Percentiles rank a stretch among this genome's conserved stretches.
These are phyloP conservation scores for Crotophaga sulcirostris DNA, from an alignment of 2,113 vertebrate species.

Conservation along the genomic window DNA sequence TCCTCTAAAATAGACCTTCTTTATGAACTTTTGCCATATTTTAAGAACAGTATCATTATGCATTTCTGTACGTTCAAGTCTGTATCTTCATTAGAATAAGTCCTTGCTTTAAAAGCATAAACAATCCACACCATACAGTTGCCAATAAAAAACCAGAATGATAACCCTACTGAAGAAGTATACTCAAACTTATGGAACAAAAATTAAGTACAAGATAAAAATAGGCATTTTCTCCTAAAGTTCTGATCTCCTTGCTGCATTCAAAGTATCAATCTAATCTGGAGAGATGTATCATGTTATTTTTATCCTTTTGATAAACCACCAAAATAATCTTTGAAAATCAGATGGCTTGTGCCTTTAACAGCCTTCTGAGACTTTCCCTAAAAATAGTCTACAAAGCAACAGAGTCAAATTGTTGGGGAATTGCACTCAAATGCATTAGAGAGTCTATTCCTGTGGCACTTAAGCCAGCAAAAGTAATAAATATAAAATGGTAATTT, in stretches of 20 bases:
- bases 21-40: neutral
- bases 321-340: slow-evolving; percentile 62
- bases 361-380: slow-evolving; percentile 36
- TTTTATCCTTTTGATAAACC: slow-evolving; percentile 60
- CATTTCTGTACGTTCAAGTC: neutral
- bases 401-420: slow-evolving; percentile 59
- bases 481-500: slow-evolving; percentile 78
- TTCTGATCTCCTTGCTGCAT: slow-evolving; percentile 13
- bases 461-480: slow-evolving; percentile 71
- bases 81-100: neutral
- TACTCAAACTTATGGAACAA: neutral
- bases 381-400: slow-evolving; percentile 74
- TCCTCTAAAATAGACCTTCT: neutral
- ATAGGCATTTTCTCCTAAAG: neutral
- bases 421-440: slow-evolving; percentile 70
- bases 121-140: neutral
- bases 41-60: neutral
- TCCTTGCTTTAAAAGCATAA: neutral
- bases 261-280: slow-evolving; percentile 33
- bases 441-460: slow-evolving; percentile 74
- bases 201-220: neutral
- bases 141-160: neutral
- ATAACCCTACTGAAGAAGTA: neutral
- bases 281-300: slow-evolving; percentile 27
- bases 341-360: slow-evolving; percentile 61